Evolutionary conservation across 2,888 invertebrate genomes (phyloP).

Genomic region (Glaucopsyche alexis): DNA sequence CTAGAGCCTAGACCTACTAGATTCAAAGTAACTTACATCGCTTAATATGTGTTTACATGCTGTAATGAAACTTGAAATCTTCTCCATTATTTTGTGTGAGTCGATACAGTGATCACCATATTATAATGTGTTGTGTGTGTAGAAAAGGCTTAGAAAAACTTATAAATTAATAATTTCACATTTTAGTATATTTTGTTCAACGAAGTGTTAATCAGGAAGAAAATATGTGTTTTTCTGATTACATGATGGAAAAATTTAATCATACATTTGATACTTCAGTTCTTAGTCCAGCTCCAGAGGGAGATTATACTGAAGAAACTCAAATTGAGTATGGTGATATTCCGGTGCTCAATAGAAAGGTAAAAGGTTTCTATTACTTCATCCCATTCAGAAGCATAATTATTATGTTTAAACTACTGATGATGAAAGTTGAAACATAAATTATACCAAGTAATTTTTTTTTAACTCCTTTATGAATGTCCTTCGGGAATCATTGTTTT

Average conservation of each 20-base stretch:
- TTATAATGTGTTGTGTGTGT: too few relatives aligned
- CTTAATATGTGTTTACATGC: not conserved
- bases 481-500: too few relatives aligned
- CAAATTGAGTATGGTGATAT: conserved; percentile 6
- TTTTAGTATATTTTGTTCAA: not conserved
- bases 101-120: not conserved
- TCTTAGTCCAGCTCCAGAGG: not conserved
- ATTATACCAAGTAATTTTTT: too few relatives aligned
- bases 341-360: conserved; percentile 12
- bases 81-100: not conserved
- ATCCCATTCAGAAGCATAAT: too few relatives aligned
- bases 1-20: conserved; percentile 1
- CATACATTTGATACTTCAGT: not conserved
- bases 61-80: not conserved
- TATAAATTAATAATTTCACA: too few relatives aligned
- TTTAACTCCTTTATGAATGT: too few relatives aligned
- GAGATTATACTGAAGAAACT: not conserved
- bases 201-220: not conserved
- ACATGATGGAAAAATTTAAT: not conserved
- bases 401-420: too few relatives aligned
- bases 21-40: not conserved
- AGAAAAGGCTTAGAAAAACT: too few relatives aligned
- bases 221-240: not conserved
- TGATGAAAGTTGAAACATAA: too few relatives aligned
- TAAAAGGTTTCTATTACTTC: not conserved